Percentiles rank a stretch among this genome's conserved stretches.
These are phyloP conservation scores for Glaucomys volans DNA, from an alignment of 2,113 vertebrate genomes.

Conservation along the genomic window DNA sequence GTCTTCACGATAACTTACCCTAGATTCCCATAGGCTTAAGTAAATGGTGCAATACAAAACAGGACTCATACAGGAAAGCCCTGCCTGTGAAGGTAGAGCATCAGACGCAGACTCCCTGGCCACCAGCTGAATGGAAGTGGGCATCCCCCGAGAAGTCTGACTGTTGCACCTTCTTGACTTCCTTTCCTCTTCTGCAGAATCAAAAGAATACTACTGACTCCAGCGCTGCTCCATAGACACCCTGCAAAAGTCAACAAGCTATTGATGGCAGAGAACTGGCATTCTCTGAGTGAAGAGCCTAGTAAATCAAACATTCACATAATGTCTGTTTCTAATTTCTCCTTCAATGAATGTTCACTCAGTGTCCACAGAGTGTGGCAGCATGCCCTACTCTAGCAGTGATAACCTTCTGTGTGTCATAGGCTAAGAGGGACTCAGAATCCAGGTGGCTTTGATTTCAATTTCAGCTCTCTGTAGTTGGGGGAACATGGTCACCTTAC, in stretches of 20 bases:
- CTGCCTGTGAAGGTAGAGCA: no score
- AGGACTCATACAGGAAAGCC: not conserved
- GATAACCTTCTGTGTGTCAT: not conserved
- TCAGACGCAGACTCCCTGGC: not conserved
- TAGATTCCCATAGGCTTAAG: not conserved
- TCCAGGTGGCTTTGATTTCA: not conserved
- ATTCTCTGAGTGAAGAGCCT: not conserved
- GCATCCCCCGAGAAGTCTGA: not conserved
- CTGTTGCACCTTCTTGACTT: not conserved
- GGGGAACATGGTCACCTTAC: not conserved
- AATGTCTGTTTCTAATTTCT: slow-evolving; percentile 11
- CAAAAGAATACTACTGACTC: not conserved
- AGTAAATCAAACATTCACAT: not conserved
- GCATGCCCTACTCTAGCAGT: not conserved
- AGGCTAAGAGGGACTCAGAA: not conserved
- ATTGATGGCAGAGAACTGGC: not conserved
- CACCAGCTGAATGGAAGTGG: not conserved
- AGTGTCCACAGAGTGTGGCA: not conserved
- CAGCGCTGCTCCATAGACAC: not conserved
- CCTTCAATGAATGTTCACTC: not conserved
- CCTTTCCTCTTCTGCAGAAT: not conserved
- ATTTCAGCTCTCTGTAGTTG: not conserved
- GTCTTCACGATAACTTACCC: not conserved
- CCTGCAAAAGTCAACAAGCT: not conserved
- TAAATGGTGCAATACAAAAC: not conserved